phyloP scores from a whole-genome alignment of 2,888 invertebrate species.

The Ferrisia virgata region DNA sequence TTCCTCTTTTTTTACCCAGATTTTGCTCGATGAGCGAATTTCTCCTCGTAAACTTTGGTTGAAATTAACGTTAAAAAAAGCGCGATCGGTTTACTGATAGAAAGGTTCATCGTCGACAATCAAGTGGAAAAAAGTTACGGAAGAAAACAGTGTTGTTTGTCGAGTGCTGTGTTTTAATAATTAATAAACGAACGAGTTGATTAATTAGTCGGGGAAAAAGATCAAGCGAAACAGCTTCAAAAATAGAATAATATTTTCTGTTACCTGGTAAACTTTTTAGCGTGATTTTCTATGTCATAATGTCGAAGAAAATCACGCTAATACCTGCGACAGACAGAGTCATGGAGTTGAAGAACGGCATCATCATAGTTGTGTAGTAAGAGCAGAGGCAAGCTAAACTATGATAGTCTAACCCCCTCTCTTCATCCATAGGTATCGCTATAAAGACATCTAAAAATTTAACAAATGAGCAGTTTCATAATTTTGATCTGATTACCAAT shows the following conservation, averaged over 20 bases:
- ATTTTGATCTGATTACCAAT: too few relatives aligned
- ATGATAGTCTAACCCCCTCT: too few relatives aligned
- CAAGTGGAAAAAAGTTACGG: not conserved
- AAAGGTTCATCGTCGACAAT: not conserved
- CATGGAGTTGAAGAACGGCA: too few relatives aligned
- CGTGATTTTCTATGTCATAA: not conserved
- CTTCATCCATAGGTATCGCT: too few relatives aligned
- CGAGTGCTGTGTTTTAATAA: not conserved
- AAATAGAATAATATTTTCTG: too few relatives aligned
- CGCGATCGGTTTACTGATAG: not conserved
- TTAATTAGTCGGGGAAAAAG: not conserved
- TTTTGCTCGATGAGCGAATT: not conserved
- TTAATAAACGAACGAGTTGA: not conserved
- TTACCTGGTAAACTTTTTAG: not conserved
- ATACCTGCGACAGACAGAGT: too few relatives aligned
- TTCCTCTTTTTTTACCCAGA: not conserved
- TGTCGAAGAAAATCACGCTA: too few relatives aligned
- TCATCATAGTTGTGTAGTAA: too few relatives aligned
- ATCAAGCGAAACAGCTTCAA: not conserved
- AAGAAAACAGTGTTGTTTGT: not conserved
- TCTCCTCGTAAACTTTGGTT: not conserved
- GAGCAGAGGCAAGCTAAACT: too few relatives aligned
- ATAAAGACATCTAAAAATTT: too few relatives aligned
- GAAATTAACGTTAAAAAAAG: not conserved
- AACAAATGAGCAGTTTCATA: too few relatives aligned